Evolutionary conservation across 2,797 vertebrate genomes (phyloP).

Genomic region (Melanotaenia nigrans): DNA sequence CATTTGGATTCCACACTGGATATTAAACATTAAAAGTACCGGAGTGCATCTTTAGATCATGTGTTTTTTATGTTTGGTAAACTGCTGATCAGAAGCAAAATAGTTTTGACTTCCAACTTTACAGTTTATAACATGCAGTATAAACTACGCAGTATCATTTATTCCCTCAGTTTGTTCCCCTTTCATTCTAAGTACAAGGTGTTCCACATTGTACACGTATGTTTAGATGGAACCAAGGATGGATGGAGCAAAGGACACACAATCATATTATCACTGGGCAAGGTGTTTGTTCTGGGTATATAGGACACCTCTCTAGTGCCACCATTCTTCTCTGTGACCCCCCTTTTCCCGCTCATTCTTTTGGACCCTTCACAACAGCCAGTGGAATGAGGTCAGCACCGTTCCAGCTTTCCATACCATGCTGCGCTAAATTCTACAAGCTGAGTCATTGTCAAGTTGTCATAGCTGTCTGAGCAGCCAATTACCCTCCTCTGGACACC

Average conservation of each 20-base stretch:
- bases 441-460: slow-evolving; percentile 66
- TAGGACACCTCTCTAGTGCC: slow-evolving; percentile 52
- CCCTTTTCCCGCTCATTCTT: slow-evolving; percentile 49
- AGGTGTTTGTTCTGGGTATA: slow-evolving; percentile 45
- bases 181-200: slow-evolving; percentile 3
- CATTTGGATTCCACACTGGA: too few species aligned
- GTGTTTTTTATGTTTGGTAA: too few species aligned
- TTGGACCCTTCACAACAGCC: slow-evolving; percentile 32
- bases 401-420: slow-evolving; percentile 47
- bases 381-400: slow-evolving; percentile 69
- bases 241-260: slow-evolving; percentile 7
- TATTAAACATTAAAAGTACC: too few species aligned
- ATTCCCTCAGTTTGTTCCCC: not conserved
- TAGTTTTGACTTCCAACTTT: not conserved
- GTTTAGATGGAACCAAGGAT: slow-evolving; percentile 13
- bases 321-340: slow-evolving; percentile 51
- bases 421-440: slow-evolving; percentile 64
- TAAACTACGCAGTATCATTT: not conserved
- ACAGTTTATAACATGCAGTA: not conserved
- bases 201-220: slow-evolving; percentile 27
- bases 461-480: slow-evolving; percentile 32
- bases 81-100: too few species aligned
- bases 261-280: slow-evolving; percentile 32
- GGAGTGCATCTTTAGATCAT: too few species aligned
- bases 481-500: slow-evolving; percentile 11